Evolutionary conservation across 2,888 invertebrate species (phyloP), one percentile per base, ranked within the genome.

Genomic region (Eupithecia insigniata): DNA sequence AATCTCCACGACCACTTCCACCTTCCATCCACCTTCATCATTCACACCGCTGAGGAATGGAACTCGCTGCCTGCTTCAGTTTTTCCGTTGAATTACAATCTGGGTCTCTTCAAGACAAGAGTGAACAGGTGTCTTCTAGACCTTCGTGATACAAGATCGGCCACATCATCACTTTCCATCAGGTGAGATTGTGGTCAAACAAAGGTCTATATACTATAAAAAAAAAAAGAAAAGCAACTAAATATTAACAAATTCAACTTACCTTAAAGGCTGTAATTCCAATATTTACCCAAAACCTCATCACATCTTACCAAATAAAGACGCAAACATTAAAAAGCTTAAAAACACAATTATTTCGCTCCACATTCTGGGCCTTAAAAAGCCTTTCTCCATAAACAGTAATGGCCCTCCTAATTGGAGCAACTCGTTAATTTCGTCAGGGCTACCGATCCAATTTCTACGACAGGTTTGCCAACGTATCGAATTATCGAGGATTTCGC

Each of bases 371-470:
- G 51, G 65, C 74, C 70, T 75, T 75, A 75, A 76, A 66, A 26
- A 69, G 61, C 77, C 76, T 79, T 76, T 79, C 79, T 77, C 79
- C 79, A 68, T 72, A 71, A 77, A 70, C 69, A 71, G 70, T 73
- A 77, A 79, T 77, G 72, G 73, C 67, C 58, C 51, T n/a, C 72
- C 71, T 74, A 74, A 78, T 75, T 74, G 73, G 74, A 51, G 72
- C 70, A 66, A 51, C 70, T 76, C 76, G 61, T 76, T 76, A 76
- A 76, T 76, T 74, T 74, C 71, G 69, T 70, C 76, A 78, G 70
- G 71, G 72, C 66, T 32, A 62, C 68, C 30, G 71, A 69, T 73
- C 73, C 74, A 74, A 73, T 75, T 75, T 75, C 65, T 55, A 76
- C 67, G 62, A 36, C 43, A 61, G 30, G 66, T 71, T 71, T 46